Conservation (phyloP, 2,888 invertebrate species). For the Bellardia pandia region DNA sequence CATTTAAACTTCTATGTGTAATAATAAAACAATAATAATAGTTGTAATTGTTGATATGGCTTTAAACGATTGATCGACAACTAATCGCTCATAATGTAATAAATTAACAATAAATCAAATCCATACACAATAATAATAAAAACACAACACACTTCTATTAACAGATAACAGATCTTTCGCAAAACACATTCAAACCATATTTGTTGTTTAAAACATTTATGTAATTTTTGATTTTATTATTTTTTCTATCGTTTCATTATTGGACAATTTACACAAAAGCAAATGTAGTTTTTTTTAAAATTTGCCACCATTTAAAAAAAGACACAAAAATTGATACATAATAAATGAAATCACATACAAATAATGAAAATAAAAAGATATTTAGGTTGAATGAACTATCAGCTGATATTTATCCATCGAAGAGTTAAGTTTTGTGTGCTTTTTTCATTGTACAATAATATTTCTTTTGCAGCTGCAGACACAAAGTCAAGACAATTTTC, state of each 20-base stretch:
- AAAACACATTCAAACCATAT: conserved; percentile 34
- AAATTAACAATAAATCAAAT: conserved; percentile 31
- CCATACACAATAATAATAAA: not conserved
- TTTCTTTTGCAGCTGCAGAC: conserved; percentile 66
- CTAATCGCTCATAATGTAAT: conserved; percentile 28
- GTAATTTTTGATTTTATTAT: conserved; percentile 24
- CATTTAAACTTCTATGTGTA: not conserved
- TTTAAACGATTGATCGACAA: conserved; percentile 29
- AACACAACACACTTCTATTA: conserved; percentile 4
- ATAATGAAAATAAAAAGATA: conserved; percentile 11
- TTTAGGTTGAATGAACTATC: conserved; percentile 63
- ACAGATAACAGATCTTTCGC: not conserved
- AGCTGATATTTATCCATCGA: conserved; percentile 54
- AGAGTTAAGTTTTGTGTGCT: conserved; percentile 45
- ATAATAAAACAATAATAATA: not conserved
- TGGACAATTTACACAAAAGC: conserved; percentile 34
- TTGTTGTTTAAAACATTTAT: conserved; percentile 18
- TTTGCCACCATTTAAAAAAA: conserved; percentile 53
- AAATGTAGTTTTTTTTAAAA: conserved; percentile 2
- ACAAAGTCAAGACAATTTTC: conserved; percentile 58
- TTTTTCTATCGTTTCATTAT: not conserved
- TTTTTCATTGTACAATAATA: conserved; percentile 22
- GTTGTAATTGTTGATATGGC: conserved; percentile 23
- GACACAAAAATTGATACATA: conserved; percentile 37
- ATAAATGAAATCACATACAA: conserved; percentile 35